phyloP scores from a whole-genome alignment of 2,888 invertebrate genomes.

The Hemicrepidius hirtus region DNA sequence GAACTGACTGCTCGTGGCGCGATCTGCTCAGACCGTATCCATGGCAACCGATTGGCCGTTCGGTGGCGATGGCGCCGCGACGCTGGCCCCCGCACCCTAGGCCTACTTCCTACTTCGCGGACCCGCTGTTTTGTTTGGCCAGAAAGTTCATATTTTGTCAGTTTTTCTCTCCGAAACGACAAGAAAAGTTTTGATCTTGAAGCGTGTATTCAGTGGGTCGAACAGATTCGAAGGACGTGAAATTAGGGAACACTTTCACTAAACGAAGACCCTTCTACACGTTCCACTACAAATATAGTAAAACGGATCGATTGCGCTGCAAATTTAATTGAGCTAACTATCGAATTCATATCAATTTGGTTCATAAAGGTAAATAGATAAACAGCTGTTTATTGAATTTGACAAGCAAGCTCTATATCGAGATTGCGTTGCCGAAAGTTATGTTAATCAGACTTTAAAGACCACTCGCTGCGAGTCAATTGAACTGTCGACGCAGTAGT shows the following conservation, averaged over 20 bases:
- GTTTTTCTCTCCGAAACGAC: conserved; percentile 25
- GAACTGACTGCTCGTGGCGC: conserved; percentile 65
- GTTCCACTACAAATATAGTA: neutral
- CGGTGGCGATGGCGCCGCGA: conserved; percentile 69
- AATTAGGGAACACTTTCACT: conserved; percentile 20
- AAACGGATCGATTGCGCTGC: conserved; percentile 12
- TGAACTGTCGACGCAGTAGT: too few species aligned
- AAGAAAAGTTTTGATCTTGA: conserved; percentile 9
- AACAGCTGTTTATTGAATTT: neutral
- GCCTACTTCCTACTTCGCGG: conserved; percentile 54
- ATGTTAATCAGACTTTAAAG: too few species aligned
- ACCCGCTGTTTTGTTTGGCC: conserved; percentile 50
- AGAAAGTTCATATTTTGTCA: conserved; percentile 48
- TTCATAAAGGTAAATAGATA: conserved; percentile 4
- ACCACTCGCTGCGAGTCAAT: too few species aligned
- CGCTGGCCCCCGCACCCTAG: conserved; percentile 65
- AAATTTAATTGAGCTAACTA: conserved; percentile 1
- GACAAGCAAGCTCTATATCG: too few species aligned
- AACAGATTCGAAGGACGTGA: conserved; percentile 24
- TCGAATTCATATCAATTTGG: neutral
- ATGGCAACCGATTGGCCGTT: conserved; percentile 70
- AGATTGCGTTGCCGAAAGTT: too few species aligned
- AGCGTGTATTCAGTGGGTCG: conserved; percentile 24
- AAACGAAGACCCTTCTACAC: conserved; percentile 8
- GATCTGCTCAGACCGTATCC: conserved; percentile 69